Base-by-base conservation (phyloP, 2,113 vertebrate genomes). In the Telmatochromis sp. region DNA sequence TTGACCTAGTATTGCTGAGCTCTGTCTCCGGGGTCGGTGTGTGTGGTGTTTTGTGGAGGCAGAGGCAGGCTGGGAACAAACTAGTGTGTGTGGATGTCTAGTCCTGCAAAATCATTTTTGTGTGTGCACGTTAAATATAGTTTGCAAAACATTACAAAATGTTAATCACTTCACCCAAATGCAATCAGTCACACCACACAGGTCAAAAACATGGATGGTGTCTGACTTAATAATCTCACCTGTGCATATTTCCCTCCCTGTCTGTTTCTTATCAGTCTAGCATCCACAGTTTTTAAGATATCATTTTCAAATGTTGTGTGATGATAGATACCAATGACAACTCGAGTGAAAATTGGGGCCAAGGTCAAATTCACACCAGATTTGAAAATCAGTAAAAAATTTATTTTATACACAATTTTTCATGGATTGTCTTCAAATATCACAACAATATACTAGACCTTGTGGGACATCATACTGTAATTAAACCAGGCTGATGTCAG, bases 1-100 rank as follows among this genome's bases (percentile, higher is more conserved):
- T 91, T 94, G 94, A 95, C 94, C 94, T 89, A 91, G 84, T 91
- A 93, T 93, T 86, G 65, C 83, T 55, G 40, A 15, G 78, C 84
- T 91, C 68, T 55, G 63, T 70, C 86, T 87, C 51, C 68, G 86
- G 88, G 91, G 78, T 87, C 79, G 86, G 88, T 92, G 82, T 89
- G 80, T 58, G 65, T 63, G 23, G 33, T 63, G 35, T 87, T 82
- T 83, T 78, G 14, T 73, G 9, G 89, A 28, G 51, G 10, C 63
- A 21, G 11, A 58, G 75, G 45, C 28, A 75, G 81, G 49, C 54
- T 70, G 55, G 21, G 53, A n/a, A 53, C 9, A 49, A 26, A 60
- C 19, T 13, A 47, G 51, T 35, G 19, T 65, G 55, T 21, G 51
- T 87, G 63, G 40, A 6, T 51, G 51, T 65, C 79, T 81, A 63